A percentile compares a stretch with the other conserved stretches of the same genome.
Conservation (phyloP, 2,888 invertebrate species). For the Drosophila lutescens region DNA sequence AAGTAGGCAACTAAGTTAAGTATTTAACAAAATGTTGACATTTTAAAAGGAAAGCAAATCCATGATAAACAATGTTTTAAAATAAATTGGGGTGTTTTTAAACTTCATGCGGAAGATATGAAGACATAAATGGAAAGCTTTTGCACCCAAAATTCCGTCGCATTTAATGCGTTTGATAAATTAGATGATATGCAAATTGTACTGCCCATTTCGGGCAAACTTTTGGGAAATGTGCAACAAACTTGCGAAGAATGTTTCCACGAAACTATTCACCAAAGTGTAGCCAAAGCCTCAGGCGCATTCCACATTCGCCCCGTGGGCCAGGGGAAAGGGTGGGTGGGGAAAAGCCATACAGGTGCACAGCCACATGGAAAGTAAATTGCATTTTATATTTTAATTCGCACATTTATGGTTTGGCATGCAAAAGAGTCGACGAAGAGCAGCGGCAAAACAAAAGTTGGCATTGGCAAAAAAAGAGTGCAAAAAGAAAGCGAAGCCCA, state of each 20-base stretch:
- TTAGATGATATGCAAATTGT: slow-evolving; percentile 2
- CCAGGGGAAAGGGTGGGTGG: background rate
- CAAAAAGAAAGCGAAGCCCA: slow-evolving; percentile 8
- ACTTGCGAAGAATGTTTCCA: slow-evolving; percentile 11
- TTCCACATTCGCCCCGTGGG: slow-evolving; percentile 34
- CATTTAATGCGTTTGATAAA: background rate
- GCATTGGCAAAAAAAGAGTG: slow-evolving; percentile 5
- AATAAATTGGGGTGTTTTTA: too few relatives aligned
- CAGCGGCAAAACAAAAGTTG: slow-evolving; percentile 17
- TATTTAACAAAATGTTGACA: background rate
- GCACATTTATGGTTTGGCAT: slow-evolving; percentile 61
- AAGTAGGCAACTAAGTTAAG: background rate
- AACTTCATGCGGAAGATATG: too few relatives aligned
- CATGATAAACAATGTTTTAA: background rate
- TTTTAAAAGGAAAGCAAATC: too few relatives aligned
- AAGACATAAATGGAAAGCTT: too few relatives aligned
- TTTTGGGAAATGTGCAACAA: slow-evolving; percentile 9
- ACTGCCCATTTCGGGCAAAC: background rate
- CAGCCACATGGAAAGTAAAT: slow-evolving; percentile 58
- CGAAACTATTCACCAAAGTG: slow-evolving; percentile 16
- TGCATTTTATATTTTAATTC: slow-evolving; percentile 68
- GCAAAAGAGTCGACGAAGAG: slow-evolving; percentile 2
- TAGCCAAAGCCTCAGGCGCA: slow-evolving; percentile 18
- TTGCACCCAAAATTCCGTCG: too few relatives aligned
- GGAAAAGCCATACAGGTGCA: slow-evolving; percentile 18